These are phyloP conservation scores for Lasioglossum baleicum DNA, from an alignment of 1,140 invertebrate species.

Conservation along the genomic window DNA sequence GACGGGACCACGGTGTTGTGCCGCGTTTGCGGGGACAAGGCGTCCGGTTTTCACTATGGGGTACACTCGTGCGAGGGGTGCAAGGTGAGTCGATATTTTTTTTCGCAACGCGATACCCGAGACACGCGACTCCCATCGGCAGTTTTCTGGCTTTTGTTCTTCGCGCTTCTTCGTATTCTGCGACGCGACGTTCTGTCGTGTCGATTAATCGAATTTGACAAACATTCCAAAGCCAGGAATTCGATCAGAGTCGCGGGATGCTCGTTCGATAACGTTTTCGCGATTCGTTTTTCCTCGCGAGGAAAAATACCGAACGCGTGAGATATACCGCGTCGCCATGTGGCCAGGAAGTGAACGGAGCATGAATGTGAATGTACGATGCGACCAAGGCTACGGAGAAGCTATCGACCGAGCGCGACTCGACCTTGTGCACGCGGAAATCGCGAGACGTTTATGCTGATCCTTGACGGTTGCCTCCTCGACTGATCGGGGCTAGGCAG, in stretches of 20 bases:
- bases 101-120: background rate
- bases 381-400: conserved; percentile 64
- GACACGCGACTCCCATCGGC: background rate
- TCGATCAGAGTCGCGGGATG: too few species aligned
- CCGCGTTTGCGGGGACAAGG: conserved; percentile 99
- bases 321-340: conserved; percentile 7
- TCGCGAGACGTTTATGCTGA: conserved; percentile 43
- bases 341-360: conserved; percentile 54
- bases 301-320: conserved; percentile 31
- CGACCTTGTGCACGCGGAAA: conserved; percentile 63
- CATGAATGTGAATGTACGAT: conserved; percentile 55
- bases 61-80: conserved; percentile 99
- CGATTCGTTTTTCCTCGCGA: conserved; percentile 12
- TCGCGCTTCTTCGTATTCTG: background rate
- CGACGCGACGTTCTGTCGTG: too few species aligned
- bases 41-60: conserved; percentile 99
- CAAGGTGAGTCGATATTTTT: conserved; percentile 88
- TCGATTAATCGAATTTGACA: too few species aligned
- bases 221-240: too few species aligned
- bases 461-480: conserved; percentile 57
- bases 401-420: conserved; percentile 49
- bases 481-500: conserved; percentile 4
- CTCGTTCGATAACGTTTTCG: background rate
- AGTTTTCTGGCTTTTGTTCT: background rate
- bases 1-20: conserved; percentile 98